These are phyloP conservation scores for Oreochromis aureus DNA, from an alignment of 2,113 vertebrate genomes.

Conservation along the genomic window DNA sequence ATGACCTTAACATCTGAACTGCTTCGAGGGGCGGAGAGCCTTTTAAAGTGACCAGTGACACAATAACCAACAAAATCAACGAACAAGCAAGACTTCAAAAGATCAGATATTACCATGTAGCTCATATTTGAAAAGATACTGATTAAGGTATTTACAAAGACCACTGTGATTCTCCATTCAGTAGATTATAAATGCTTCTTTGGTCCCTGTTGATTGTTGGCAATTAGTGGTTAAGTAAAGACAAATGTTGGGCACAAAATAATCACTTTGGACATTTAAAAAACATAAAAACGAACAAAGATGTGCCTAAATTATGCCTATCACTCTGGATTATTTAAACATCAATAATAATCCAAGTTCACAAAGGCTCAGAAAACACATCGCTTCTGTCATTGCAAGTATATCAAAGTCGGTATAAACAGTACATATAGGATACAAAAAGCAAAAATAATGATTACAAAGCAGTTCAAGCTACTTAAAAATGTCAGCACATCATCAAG, in stretches of 20 bases:
- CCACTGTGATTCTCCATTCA: conserved; percentile 43
- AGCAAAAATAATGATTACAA: conserved; percentile 42
- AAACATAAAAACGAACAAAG: neutral
- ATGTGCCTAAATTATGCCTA: conserved; percentile 29
- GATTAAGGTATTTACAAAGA: conserved; percentile 62
- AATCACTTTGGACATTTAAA: neutral
- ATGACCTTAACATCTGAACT: neutral
- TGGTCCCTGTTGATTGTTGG: conserved; percentile 61
- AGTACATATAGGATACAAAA: conserved; percentile 14
- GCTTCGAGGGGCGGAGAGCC: conserved; percentile 1
- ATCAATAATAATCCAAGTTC: conserved; percentile 44
- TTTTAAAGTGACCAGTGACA: conserved; percentile 75
- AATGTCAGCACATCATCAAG: conserved; percentile 14
- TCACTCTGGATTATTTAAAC: conserved; percentile 46
- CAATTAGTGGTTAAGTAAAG: conserved; percentile 34
- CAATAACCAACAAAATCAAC: conserved; percentile 52
- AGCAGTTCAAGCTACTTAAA: neutral
- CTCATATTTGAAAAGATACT: conserved; percentile 37
- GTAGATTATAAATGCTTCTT: conserved; percentile 56
- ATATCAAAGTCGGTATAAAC: conserved; percentile 1
- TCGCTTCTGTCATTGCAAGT: neutral
- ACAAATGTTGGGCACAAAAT: conserved; percentile 4
- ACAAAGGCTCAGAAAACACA: conserved; percentile 36
- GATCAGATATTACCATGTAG: conserved; percentile 38
- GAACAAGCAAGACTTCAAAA: conserved; percentile 37